phyloP scores from a whole-genome alignment of 53 echinoderm and acorn worm genomes.

The Echinometra lucunter region DNA sequence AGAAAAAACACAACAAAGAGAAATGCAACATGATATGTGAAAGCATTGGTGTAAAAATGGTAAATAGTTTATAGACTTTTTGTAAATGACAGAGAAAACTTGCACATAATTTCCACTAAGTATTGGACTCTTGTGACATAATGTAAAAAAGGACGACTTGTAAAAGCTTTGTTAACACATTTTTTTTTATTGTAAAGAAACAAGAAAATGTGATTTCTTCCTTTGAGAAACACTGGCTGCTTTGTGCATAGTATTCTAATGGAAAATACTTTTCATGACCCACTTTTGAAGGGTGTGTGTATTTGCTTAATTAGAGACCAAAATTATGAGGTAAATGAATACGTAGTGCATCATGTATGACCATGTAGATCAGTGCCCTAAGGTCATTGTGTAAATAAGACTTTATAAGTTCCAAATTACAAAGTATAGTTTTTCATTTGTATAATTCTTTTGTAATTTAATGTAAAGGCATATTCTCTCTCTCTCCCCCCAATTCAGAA shows the following conservation, averaged over 20 bases:
- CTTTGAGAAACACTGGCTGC: slow-evolving; percentile 49
- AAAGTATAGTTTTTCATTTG: slow-evolving; percentile 62
- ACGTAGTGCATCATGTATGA: slow-evolving; percentile 28
- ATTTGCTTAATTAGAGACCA: slow-evolving; percentile 63
- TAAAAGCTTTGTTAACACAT: slow-evolving; percentile 57
- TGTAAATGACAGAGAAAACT: slow-evolving; percentile 62
- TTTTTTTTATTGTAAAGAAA: slow-evolving; percentile 64
- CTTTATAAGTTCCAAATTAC: slow-evolving; percentile 48
- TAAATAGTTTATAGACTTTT: slow-evolving; percentile 69
- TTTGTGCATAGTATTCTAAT: slow-evolving; percentile 59
- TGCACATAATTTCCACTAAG: slow-evolving; percentile 62
- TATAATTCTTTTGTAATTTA: slow-evolving; percentile 65
- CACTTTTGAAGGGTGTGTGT: slow-evolving; percentile 60
- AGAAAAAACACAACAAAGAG: slow-evolving; percentile 15
- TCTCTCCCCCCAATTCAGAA: slow-evolving; percentile 11
- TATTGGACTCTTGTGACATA: slow-evolving; percentile 63
- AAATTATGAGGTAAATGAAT: slow-evolving; percentile 40
- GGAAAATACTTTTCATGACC: slow-evolving; percentile 62
- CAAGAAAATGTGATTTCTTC: slow-evolving; percentile 21
- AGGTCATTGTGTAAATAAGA: slow-evolving; percentile 60
- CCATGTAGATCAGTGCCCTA: slow-evolving; percentile 14
- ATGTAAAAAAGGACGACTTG: slow-evolving; percentile 59
- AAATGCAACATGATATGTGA: slow-evolving; percentile 35
- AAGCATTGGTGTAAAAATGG: slow-evolving; percentile 62
- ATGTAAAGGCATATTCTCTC: slow-evolving; percentile 49